Evolutionary conservation across 2,888 invertebrate genomes (phyloP).

Genomic region (Xanthostigma xanthostigma): DNA sequence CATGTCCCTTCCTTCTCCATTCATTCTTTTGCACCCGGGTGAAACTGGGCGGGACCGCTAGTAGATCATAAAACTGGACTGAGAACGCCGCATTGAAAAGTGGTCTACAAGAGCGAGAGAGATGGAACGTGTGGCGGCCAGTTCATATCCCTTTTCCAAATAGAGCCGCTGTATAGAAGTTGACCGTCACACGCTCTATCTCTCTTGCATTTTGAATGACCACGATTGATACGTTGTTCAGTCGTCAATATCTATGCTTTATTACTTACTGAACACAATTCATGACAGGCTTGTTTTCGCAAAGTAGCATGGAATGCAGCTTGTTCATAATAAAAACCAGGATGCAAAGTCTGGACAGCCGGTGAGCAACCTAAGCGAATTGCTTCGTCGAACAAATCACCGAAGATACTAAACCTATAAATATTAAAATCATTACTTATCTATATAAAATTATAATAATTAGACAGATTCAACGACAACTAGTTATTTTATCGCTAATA

Average conservation of each 20-base stretch:
- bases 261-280: constrained; percentile 45
- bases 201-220: too few species aligned
- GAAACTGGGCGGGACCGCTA: too few species aligned
- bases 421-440: background rate
- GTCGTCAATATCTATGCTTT: background rate
- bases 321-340: constrained; percentile 91
- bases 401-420: constrained; percentile 58
- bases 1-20: too few species aligned
- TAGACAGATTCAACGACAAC: background rate
- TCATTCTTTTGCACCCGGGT: too few species aligned
- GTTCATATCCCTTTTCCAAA: too few species aligned
- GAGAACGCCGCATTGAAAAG: too few species aligned
- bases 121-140: too few species aligned
- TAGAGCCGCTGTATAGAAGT: too few species aligned
- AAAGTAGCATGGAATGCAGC: constrained; percentile 78
- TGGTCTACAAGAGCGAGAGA: too few species aligned
- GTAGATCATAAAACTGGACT: too few species aligned
- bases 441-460: background rate
- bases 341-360: constrained; percentile 91
- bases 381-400: constrained; percentile 91
- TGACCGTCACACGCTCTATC: too few species aligned
- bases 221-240: too few species aligned
- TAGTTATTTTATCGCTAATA: background rate
- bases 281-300: constrained; percentile 59
- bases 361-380: constrained; percentile 72